A percentile compares a stretch with the other conserved stretches of the same genome.
These are phyloP conservation scores for Chaetophractus vellerosus DNA, from an alignment of 2,797 vertebrate genomes.

Conservation along the genomic window DNA sequence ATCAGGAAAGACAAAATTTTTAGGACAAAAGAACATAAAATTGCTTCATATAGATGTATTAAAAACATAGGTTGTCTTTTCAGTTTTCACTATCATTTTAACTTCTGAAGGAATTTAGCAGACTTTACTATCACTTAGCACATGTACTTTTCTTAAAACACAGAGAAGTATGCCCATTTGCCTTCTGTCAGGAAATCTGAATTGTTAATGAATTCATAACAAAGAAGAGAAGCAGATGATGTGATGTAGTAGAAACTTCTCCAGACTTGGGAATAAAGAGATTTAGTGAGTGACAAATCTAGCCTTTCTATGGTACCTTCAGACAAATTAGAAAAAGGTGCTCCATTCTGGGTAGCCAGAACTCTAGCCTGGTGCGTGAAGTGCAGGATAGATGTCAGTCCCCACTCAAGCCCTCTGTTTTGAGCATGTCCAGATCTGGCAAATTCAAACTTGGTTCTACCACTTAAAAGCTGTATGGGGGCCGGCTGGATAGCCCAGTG, in stretches of 20 bases:
- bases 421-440: not conserved
- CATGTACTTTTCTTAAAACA: constrained; percentile 45
- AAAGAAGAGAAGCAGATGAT: constrained; percentile 39
- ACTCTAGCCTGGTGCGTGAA: not conserved
- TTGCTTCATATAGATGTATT: constrained; percentile 43
- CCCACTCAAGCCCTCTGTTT: not conserved
- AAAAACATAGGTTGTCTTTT: constrained; percentile 14
- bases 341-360: constrained; percentile 14
- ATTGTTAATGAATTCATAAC: constrained; percentile 31
- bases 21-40: not conserved
- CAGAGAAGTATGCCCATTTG: constrained; percentile 19
- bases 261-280: constrained; percentile 12
- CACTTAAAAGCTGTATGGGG: no score
- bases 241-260: constrained; percentile 28
- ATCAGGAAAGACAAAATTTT: constrained; percentile 20
- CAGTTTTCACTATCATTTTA: constrained; percentile 32
- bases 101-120: constrained; percentile 45
- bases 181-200: constrained; percentile 29
- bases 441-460: constrained; percentile 54
- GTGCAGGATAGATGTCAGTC: not conserved
- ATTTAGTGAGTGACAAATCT: constrained; percentile 31
- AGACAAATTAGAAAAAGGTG: constrained; percentile 15
- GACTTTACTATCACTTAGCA: constrained; percentile 42
- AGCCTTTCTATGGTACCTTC: not conserved
- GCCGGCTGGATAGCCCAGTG: no score